Evolutionary conservation across 2,113 vertebrate genomes (phyloP).

Genomic region (Loxodonta africana): DNA sequence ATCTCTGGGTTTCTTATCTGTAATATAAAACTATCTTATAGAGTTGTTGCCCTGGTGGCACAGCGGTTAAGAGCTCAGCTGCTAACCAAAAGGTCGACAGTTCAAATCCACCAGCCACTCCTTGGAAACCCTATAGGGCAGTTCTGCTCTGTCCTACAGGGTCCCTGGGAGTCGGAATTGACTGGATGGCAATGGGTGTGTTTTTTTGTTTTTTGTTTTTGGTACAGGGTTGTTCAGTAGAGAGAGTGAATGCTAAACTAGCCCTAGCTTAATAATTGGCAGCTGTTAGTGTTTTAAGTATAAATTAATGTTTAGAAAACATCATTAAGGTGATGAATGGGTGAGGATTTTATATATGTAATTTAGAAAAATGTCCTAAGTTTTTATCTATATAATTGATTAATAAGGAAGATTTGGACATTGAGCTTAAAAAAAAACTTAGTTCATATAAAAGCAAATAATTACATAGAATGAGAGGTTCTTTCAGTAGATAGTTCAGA

Average conservation of each 20-base stretch:
- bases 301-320: slow-evolving; percentile 16
- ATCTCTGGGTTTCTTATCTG: not conserved
- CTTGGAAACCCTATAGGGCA: too few species aligned
- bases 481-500: not conserved
- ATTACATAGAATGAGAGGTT: slow-evolving; percentile 8
- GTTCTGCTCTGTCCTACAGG: too few species aligned
- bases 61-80: too few species aligned
- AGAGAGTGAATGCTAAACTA: slow-evolving; percentile 7
- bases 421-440: not conserved
- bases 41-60: too few species aligned
- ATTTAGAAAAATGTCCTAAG: not conserved
- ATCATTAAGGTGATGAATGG: not conserved
- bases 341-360: not conserved
- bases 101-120: too few species aligned
- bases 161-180: too few species aligned
- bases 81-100: too few species aligned
- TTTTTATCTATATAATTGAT: not conserved
- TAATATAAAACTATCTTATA: not conserved
- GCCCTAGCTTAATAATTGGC: not conserved
- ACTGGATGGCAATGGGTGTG: too few species aligned
- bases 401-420: not conserved
- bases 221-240: not conserved
- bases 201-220: too few species aligned
- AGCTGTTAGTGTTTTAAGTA: not conserved
- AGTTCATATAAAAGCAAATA: slow-evolving; percentile 39